Percentiles rank a stretch among this genome's conserved stretches.
phyloP scores from a whole-genome alignment of 2,888 invertebrate species.

The Latheticus oryzae region DNA sequence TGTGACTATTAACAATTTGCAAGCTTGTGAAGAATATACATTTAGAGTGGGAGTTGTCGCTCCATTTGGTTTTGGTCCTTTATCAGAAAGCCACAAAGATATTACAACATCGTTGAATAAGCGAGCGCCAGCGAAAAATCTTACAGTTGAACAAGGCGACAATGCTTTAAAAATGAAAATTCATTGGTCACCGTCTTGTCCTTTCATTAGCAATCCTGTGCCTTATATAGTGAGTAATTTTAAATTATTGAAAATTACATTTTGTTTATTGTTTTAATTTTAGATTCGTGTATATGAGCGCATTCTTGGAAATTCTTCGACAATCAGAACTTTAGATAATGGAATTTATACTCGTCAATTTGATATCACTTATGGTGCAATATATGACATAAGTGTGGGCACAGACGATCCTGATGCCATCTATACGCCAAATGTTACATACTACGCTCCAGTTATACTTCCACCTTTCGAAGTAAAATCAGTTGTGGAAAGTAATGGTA shows the following conservation, averaged over 20 bases:
- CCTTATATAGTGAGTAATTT: conserved; percentile 46
- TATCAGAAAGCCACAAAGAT: conserved; percentile 66
- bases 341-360: conserved; percentile 63
- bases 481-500: conserved; percentile 71
- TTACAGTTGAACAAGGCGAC: conserved; percentile 66
- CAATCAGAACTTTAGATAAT: not conserved
- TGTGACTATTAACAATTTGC: conserved; percentile 71
- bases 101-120: conserved; percentile 64
- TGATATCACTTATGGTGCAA: conserved; percentile 66
- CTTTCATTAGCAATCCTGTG: conserved; percentile 64
- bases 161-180: conserved; percentile 69
- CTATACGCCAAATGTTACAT: conserved; percentile 66
- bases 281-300: conserved; percentile 25
- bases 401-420: conserved; percentile 66
- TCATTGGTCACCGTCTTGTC: conserved; percentile 80
- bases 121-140: conserved; percentile 77
- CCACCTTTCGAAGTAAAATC: conserved; percentile 75
- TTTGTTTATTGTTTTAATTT: conserved; percentile 5
- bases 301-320: too few species aligned
- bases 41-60: conserved; percentile 77
- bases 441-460: conserved; percentile 70
- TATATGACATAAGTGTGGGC: conserved; percentile 68
- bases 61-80: conserved; percentile 75
- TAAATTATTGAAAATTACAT: not conserved
- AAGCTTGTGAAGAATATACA: conserved; percentile 80